These are phyloP conservation scores for Gallinago undulata DNA, from an alignment of 2,113 vertebrate genomes.

Conservation along the genomic window DNA sequence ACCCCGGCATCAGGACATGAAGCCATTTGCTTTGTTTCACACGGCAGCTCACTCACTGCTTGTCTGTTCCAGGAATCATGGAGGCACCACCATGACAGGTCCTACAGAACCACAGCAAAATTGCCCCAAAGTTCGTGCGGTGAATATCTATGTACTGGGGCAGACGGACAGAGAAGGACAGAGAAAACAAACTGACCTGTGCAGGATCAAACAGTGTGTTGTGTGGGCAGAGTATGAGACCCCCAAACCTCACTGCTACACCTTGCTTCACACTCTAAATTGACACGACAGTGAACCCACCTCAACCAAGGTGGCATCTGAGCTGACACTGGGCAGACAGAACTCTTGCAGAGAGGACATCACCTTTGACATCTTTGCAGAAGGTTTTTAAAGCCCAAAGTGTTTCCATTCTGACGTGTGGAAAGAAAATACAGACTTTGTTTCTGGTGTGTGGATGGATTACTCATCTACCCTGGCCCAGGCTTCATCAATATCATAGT, in stretches of 20 bases:
- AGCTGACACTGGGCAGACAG: background rate
- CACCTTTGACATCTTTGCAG: background rate
- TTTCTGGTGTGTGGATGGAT: background rate
- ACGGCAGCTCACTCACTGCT: background rate
- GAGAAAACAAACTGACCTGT: background rate
- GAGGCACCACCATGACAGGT: background rate
- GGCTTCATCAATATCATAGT: background rate
- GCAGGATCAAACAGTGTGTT: background rate
- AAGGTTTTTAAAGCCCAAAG: background rate
- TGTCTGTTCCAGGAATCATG: background rate
- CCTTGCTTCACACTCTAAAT: background rate
- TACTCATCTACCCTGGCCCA: background rate
- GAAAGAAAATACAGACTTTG: background rate
- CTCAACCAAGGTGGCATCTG: background rate
- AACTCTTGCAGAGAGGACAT: background rate
- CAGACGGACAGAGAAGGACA: background rate
- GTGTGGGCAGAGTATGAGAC: background rate
- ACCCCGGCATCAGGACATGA: background rate
- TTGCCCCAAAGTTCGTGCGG: background rate
- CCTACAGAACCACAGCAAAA: background rate
- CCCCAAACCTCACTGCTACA: background rate
- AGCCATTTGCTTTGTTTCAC: background rate
- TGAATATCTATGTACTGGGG: background rate
- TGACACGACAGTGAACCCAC: background rate
- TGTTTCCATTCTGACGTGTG: background rate